A percentile compares a stretch with the other conserved stretches of the same genome.
Evolutionary conservation across 2,113 vertebrate species (phyloP).

Genomic region (Pterocles burchelli): DNA sequence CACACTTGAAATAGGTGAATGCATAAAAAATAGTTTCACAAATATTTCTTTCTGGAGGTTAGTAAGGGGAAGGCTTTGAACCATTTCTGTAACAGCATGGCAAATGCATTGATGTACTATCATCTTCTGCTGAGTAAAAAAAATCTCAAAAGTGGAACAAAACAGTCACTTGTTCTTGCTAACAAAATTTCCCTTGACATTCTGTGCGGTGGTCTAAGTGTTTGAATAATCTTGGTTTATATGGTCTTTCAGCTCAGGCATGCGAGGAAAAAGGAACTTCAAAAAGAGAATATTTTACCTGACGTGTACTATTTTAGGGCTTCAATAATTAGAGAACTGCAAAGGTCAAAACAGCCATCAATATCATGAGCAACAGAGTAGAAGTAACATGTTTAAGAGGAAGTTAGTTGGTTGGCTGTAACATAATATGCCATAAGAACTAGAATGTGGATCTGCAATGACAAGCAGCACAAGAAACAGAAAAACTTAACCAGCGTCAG

Average conservation of each 20-base stretch:
- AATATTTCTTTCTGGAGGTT: neutral
- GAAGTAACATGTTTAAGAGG: conserved; percentile 65
- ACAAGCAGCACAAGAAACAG: neutral
- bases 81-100: neutral
- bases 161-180: neutral
- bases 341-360: conserved; percentile 70
- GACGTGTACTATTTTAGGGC: conserved; percentile 54
- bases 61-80: neutral
- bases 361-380: conserved; percentile 64
- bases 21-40: neutral
- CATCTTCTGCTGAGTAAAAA: conserved; percentile 8
- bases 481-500: neutral
- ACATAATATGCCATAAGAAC: neutral
- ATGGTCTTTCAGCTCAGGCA: conserved; percentile 65
- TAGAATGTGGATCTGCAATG: neutral
- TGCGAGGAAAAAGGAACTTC: conserved; percentile 64
- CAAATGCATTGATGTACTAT: neutral
- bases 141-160: conserved; percentile 41
- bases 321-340: conserved; percentile 61
- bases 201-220: conserved; percentile 35
- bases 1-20: neutral
- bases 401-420: conserved; percentile 60
- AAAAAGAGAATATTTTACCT: conserved; percentile 68
- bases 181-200: conserved; percentile 46
- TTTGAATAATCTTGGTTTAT: conserved; percentile 63